Evolutionary conservation across 2,888 invertebrate species (phyloP).

Genomic region (Zygaena filipendulae): DNA sequence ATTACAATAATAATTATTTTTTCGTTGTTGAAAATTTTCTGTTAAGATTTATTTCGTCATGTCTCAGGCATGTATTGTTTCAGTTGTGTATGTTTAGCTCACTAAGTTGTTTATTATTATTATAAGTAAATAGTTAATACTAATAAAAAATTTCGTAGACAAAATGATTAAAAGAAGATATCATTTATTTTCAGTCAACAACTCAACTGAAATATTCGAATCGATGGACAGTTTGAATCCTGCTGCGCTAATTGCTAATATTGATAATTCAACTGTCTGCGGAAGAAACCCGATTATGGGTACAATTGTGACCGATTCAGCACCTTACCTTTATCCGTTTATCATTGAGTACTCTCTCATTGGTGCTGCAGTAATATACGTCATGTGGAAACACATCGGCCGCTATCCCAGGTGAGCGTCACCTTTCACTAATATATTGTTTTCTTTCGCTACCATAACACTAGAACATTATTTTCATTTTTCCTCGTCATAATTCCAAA

Average conservation of each 20-base stretch:
- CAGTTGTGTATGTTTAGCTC: constrained; percentile 26
- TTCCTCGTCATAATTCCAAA: too few relatives aligned
- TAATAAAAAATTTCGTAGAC: too few relatives aligned
- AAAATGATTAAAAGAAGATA: too few relatives aligned
- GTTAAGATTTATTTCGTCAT: too few relatives aligned
- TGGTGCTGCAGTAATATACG: constrained; percentile 94
- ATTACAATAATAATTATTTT: too few relatives aligned
- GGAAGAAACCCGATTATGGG: constrained; percentile 92
- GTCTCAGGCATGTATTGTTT: too few relatives aligned
- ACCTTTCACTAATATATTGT: too few relatives aligned
- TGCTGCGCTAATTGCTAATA: constrained; percentile 69
- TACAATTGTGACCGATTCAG: constrained; percentile 90
- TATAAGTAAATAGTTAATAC: too few relatives aligned
- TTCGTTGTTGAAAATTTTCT: too few relatives aligned
- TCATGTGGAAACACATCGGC: constrained; percentile 97
- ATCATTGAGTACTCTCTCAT: constrained; percentile 96
- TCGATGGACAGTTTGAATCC: constrained; percentile 70
- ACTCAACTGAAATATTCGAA: constrained; percentile 60
- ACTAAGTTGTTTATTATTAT: too few relatives aligned
- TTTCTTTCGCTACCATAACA: too few relatives aligned
- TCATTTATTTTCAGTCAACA: constrained; percentile 44
- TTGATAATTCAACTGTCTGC: constrained; percentile 72
- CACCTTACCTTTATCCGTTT: constrained; percentile 95
- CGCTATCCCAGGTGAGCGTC: constrained; percentile 84
- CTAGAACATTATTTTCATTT: too few relatives aligned